A percentile compares a stretch with the other conserved stretches of the same genome.
Conservation (phyloP, 2,888 invertebrate genomes). For the Zaprionus bogoriensis region DNA sequence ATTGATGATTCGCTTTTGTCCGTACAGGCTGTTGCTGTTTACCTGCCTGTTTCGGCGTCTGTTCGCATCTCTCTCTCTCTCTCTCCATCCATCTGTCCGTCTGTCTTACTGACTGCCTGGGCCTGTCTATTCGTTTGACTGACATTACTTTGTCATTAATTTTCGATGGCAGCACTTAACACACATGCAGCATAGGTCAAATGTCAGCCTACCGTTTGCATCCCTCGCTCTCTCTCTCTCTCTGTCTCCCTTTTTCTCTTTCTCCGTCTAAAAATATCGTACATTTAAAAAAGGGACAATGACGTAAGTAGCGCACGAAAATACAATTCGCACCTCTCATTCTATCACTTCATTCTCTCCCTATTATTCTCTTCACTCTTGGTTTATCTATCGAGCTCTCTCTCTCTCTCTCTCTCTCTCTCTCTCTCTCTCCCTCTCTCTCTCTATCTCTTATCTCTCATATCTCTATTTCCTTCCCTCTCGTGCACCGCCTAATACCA, state of each 20-base stretch:
- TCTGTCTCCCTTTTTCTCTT: slow-evolving; percentile 5
- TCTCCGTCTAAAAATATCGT: slow-evolving; percentile 42
- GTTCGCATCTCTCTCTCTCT: slow-evolving; percentile 27
- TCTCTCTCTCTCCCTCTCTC: background rate
- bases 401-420: background rate
- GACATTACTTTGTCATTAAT: slow-evolving; percentile 82
- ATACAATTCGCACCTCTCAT: slow-evolving; percentile 35
- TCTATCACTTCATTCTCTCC: background rate
- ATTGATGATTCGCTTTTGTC: slow-evolving; percentile 54
- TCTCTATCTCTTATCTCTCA: no score
- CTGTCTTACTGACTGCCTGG: slow-evolving; percentile 34
- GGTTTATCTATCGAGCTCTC: no score
- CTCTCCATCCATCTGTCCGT: slow-evolving; percentile 4
- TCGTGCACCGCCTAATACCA: slow-evolving; percentile 52
- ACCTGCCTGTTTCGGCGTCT: slow-evolving; percentile 30
- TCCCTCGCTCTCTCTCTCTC: slow-evolving; percentile 26
- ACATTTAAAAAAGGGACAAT: slow-evolving; percentile 17
- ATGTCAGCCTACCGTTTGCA: slow-evolving; percentile 57
- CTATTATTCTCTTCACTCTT: background rate
- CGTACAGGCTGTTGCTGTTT: slow-evolving; percentile 27
- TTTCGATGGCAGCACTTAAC: slow-evolving; percentile 77
- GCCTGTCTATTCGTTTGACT: slow-evolving; percentile 75
- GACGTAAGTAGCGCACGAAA: slow-evolving; percentile 36
- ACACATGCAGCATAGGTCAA: slow-evolving; percentile 68
- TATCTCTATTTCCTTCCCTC: background rate